A percentile compares a stretch with the other conserved stretches of the same genome.
Conservation (phyloP, 2,888 invertebrate genomes). For the Lasioglossum pauxillum region DNA sequence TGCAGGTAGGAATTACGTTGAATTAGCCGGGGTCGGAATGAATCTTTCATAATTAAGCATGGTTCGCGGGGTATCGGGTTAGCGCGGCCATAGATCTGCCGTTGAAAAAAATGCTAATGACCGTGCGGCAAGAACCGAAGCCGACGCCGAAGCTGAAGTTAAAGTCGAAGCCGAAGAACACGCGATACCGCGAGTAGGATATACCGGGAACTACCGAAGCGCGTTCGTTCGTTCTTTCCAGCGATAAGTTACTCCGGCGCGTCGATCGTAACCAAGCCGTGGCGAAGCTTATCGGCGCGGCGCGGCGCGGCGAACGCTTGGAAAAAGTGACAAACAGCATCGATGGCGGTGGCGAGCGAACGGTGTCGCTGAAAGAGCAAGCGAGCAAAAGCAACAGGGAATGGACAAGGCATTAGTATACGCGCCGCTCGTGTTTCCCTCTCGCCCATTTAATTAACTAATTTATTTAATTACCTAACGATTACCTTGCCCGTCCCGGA, state of each 20-base stretch:
- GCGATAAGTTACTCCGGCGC: constrained; percentile 42
- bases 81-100: constrained; percentile 42
- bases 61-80: constrained; percentile 41
- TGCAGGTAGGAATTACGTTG: neutral
- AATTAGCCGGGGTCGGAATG: neutral
- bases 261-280: constrained; percentile 40
- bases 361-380: neutral
- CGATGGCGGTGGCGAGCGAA: constrained; percentile 26
- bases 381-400: neutral
- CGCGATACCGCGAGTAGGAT: constrained; percentile 28
- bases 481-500: constrained; percentile 48
- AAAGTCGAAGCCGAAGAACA: constrained; percentile 6
- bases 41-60: constrained; percentile 11
- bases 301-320: neutral
- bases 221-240: constrained; percentile 37
- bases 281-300: neutral
- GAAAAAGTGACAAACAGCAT: constrained; percentile 56
- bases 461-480: constrained; percentile 60
- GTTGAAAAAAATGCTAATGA: constrained; percentile 49
- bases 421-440: constrained; percentile 23
- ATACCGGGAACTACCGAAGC: constrained; percentile 40
- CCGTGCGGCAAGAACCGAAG: constrained; percentile 35
- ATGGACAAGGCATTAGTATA: constrained; percentile 26
- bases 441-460: constrained; percentile 53
- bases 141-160: neutral